A percentile compares a stretch with the other conserved stretches of the same genome.
phyloP scores from a whole-genome alignment of 2,797 vertebrate species.

The Phrynocephalus forsythii region DNA sequence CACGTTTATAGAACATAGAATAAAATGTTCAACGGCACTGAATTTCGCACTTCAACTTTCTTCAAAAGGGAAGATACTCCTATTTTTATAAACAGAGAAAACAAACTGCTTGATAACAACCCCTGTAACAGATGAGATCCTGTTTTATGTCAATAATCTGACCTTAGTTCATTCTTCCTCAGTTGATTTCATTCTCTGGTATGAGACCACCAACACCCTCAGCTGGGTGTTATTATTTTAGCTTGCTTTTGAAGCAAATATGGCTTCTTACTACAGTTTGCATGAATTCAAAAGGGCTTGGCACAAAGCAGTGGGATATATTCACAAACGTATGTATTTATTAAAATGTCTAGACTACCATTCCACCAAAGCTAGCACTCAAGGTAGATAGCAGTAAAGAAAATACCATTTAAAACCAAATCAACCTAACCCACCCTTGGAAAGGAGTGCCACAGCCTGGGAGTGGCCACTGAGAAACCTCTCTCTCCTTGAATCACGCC shows the following conservation, averaged over 20 bases:
- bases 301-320: background rate
- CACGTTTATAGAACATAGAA: background rate
- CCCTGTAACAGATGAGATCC: background rate
- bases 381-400: background rate
- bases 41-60: background rate
- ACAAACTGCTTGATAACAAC: background rate
- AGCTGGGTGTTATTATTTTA: background rate
- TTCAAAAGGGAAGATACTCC: background rate
- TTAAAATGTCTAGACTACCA: background rate
- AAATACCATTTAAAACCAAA: background rate
- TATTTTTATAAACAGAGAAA: background rate
- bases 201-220: background rate
- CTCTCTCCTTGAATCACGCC: background rate
- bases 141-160: background rate
- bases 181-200: background rate
- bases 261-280: background rate
- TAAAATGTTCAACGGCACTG: constrained; percentile 3
- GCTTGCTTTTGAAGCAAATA: background rate
- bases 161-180: background rate
- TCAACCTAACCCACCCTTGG: background rate
- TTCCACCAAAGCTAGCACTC: background rate
- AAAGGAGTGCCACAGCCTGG: background rate
- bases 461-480: background rate
- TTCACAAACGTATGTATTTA: background rate
- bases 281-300: background rate